These are phyloP conservation scores for Mixornis gularis DNA, from an alignment of 2,113 vertebrate genomes.

Conservation along the genomic window DNA sequence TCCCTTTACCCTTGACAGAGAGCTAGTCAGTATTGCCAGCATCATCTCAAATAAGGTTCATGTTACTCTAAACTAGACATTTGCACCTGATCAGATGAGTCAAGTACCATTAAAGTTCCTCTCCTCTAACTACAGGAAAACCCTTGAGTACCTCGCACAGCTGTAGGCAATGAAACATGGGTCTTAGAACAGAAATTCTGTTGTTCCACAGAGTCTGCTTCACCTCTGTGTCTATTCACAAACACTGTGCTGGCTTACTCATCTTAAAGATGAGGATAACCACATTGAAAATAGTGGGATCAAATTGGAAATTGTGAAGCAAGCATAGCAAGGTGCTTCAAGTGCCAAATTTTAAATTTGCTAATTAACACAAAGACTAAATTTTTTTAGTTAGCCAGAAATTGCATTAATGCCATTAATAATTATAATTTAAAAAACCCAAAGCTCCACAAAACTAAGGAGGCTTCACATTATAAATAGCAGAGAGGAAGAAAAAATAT, in stretches of 20 bases:
- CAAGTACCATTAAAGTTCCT: not conserved
- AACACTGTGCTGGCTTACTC: not conserved
- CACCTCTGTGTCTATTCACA: rapidly evolving
- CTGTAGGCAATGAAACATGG: not conserved
- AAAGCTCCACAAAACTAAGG: not conserved
- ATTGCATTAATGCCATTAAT: not conserved
- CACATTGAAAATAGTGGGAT: not conserved
- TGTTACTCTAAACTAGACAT: not conserved
- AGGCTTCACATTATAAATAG: not conserved
- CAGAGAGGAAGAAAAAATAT: not conserved
- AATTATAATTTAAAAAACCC: not conserved
- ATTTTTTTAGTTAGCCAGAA: not conserved
- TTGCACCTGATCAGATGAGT: not conserved
- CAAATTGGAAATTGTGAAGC: not conserved
- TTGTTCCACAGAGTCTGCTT: not conserved
- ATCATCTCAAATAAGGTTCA: not conserved
- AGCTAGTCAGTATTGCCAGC: not conserved
- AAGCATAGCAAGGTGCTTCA: not conserved
- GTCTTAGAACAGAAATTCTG: not conserved
- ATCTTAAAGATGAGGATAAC: not conserved
- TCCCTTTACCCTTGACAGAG: not conserved
- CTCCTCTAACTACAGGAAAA: not conserved
- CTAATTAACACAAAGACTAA: not conserved
- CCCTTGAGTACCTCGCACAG: not conserved
- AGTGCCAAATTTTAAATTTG: not conserved